Conservation (phyloP, 2,113 vertebrate species). For the Zeus faber region DNA sequence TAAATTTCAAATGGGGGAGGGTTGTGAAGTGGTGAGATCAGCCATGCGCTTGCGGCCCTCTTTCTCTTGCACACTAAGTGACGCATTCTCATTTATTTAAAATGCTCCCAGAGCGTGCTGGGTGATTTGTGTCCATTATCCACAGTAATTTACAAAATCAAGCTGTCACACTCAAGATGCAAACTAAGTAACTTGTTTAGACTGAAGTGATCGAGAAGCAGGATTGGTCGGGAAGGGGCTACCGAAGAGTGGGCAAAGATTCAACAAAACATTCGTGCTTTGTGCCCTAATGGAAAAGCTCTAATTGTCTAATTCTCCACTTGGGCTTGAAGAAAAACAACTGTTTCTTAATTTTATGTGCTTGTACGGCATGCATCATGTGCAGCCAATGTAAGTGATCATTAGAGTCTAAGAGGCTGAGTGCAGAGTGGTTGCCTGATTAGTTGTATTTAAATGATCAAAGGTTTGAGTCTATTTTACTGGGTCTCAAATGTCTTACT, state of each 20-base stretch:
- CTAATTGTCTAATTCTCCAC: slow-evolving; percentile 7
- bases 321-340: not conserved
- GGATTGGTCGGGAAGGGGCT: too few relatives aligned
- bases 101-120: not conserved
- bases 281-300: slow-evolving; percentile 15
- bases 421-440: slow-evolving; percentile 40
- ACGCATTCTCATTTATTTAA: slow-evolving; percentile 29
- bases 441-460: slow-evolving; percentile 38
- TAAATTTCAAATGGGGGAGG: too few relatives aligned
- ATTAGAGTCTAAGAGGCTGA: slow-evolving; percentile 34
- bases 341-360: slow-evolving; percentile 9
- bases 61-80: slow-evolving; percentile 15
- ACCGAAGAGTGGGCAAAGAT: not conserved
- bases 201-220: slow-evolving; percentile 5
- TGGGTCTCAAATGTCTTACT: slow-evolving; percentile 21
- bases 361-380: slow-evolving; percentile 20
- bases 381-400: slow-evolving; percentile 37
- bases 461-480: slow-evolving; percentile 29
- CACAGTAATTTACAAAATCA: slow-evolving; percentile 23
- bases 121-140: slow-evolving; percentile 39
- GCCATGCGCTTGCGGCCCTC: too few relatives aligned
- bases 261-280: slow-evolving; percentile 9
- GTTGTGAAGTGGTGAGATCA: too few relatives aligned
- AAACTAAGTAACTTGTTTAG: slow-evolving; percentile 12
- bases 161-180: slow-evolving; percentile 13